Conservation (phyloP, 2,113 vertebrate genomes). For the Archocentrus centrarchus region DNA sequence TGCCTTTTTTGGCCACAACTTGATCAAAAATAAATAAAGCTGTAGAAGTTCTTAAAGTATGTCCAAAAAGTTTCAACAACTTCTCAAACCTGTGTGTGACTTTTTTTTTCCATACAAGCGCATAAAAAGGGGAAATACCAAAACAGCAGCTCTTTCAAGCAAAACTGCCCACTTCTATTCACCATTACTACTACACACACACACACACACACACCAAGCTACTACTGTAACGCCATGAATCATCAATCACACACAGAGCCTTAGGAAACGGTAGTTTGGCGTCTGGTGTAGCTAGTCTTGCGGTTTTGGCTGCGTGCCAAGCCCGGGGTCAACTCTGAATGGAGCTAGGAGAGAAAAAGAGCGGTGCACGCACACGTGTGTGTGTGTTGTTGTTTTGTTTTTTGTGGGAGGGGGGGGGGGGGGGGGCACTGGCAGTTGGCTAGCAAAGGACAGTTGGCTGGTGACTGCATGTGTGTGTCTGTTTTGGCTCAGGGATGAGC, state of each 20-base stretch:
- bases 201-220: slow-evolving; percentile 45
- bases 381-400: not conserved
- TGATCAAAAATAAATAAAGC: not conserved
- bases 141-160: slow-evolving; percentile 32
- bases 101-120: not conserved
- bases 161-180: slow-evolving; percentile 51
- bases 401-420: slow-evolving; percentile 16
- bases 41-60: not conserved
- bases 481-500: slow-evolving; percentile 65
- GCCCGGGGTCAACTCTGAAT: slow-evolving; percentile 74
- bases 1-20: not conserved
- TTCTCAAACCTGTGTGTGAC: not conserved
- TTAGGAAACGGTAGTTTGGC: slow-evolving; percentile 74
- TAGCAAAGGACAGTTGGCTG: slow-evolving; percentile 74
- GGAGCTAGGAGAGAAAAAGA: slow-evolving; percentile 40
- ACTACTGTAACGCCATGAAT: slow-evolving; percentile 78
- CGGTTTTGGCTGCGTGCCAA: slow-evolving; percentile 75
- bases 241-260: slow-evolving; percentile 64
- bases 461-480: slow-evolving; percentile 45
- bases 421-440: slow-evolving; percentile 92
- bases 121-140: slow-evolving; percentile 9
- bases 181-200: slow-evolving; percentile 36
- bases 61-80: not conserved
- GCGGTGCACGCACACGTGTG: slow-evolving; percentile 14
- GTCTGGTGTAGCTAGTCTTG: slow-evolving; percentile 73